Conservation (phyloP, 2,888 invertebrate genomes). For the Pristionchus arcanus region DNA sequence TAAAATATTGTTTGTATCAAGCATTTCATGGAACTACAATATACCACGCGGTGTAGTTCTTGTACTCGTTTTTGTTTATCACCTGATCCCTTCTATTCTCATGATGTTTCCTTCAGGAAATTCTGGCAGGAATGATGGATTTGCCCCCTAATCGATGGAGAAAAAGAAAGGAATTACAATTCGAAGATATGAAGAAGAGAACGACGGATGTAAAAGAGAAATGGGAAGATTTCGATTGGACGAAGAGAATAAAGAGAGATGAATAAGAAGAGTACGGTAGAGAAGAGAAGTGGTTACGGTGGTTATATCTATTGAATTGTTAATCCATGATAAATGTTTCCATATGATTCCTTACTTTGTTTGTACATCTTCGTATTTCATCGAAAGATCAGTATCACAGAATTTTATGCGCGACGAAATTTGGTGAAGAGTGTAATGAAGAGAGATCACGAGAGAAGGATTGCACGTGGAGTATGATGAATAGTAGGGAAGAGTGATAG, state of each 20-base stretch:
- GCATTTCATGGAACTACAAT: background rate
- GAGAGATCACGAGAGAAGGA: slow-evolving; percentile 29
- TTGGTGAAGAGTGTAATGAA: slow-evolving; percentile 21
- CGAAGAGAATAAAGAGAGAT: slow-evolving; percentile 60
- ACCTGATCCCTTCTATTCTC: background rate
- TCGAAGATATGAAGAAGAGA: slow-evolving; percentile 82
- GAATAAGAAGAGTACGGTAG: background rate
- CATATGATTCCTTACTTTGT: background rate
- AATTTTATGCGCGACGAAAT: slow-evolving; percentile 16
- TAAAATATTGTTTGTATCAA: background rate
- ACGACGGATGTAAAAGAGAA: slow-evolving; percentile 62
- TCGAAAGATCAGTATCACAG: slow-evolving; percentile 20
- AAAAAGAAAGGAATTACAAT: slow-evolving; percentile 87
- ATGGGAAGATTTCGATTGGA: slow-evolving; percentile 71
- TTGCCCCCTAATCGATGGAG: slow-evolving; percentile 89
- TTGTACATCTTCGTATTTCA: background rate
- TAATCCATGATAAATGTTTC: background rate
- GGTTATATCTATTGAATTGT: background rate
- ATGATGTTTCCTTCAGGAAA: slow-evolving; percentile 83
- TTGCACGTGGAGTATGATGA: slow-evolving; percentile 43
- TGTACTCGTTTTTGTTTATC: background rate
- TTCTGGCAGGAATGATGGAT: slow-evolving; percentile 95
- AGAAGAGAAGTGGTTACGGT: background rate
- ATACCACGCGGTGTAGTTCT: background rate
- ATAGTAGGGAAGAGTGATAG: background rate